Base-by-base conservation (phyloP, 2,113 vertebrate genomes). In the Machaerirhynchus nigripectus region DNA sequence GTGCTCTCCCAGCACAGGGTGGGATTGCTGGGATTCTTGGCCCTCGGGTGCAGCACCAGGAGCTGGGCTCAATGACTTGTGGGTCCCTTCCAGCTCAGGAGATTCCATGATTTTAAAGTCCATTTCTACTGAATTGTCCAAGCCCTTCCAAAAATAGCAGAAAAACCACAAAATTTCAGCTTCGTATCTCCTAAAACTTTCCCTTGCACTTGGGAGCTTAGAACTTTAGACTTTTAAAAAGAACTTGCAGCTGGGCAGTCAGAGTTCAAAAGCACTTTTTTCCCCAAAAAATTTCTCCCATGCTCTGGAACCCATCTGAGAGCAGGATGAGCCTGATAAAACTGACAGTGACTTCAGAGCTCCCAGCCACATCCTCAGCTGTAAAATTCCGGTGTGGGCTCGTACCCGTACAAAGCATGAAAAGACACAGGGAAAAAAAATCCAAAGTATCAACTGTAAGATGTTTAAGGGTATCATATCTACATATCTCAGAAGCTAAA, bases 311-410 rank as follows among this genome's bases (percentile, higher is more conserved):
- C 20, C 35, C 61, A 30, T 5, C 35, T 26, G 57, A 60, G 33
- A 53, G 28, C 2, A 63, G 59, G 42, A 57, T 68, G 33, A 57
- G 56, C 3, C 42, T 26, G 42, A 76, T 24, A 42, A 23, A 79
- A 56, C 7, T 13, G 27, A 30, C 35, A 11, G 20, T 5, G 31
- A 11, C 31, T 64, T 9, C 12, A 27, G 49, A 57, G 60, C 37
- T 75, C 60, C 22, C 23, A 44, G 8, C 9, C 26, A 57, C 47
- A 40, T 3, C 26, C 28, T 28, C 28, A 60, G 39, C 33, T 79
- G 27, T n/a, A 28, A 42, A 68, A 52, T 10, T 9, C 55, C 0
- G 0, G 0, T 15, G 6, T 16, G 23, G 33, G 16, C 14, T 76
- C 31, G 17, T 5, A 37, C 0, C 4, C 9, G 33, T 1, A 53